phyloP scores from a whole-genome alignment of 1,140 invertebrate genomes.

The Pseudomyrmex pallidus region DNA sequence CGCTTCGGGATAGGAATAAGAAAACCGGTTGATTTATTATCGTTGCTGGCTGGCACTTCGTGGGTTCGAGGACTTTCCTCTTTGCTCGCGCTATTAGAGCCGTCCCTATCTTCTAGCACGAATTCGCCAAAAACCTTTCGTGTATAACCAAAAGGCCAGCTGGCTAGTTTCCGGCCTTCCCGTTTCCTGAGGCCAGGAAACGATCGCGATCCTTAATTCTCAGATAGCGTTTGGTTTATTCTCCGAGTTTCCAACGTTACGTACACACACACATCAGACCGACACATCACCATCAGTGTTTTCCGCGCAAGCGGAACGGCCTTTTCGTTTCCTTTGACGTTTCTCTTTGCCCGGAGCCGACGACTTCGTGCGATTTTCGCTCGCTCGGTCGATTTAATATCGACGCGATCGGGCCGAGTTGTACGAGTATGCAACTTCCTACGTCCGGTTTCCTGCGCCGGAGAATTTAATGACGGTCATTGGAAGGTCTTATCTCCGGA shows the following conservation, averaged over 20 bases:
- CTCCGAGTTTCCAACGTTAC: constrained; percentile 20
- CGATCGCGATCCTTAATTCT: constrained; percentile 41
- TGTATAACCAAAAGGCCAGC: constrained; percentile 11
- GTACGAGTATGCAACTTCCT: constrained; percentile 28
- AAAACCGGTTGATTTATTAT: constrained; percentile 58
- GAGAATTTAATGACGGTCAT: constrained; percentile 59
- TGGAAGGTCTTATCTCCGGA: constrained; percentile 62
- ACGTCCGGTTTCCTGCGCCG: constrained; percentile 58
- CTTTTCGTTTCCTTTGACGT: constrained; percentile 37
- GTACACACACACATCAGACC: background rate
- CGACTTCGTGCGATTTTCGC: constrained; percentile 10
- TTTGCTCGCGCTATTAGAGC: constrained; percentile 20
- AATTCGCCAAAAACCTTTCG: constrained; percentile 36
- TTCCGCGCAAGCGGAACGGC: background rate
- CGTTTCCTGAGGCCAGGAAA: constrained; percentile 9
- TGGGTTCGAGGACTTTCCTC: constrained; percentile 27
- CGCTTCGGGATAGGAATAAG: constrained; percentile 52
- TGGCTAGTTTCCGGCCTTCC: background rate
- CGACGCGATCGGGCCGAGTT: constrained; percentile 43
- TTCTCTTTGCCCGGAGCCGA: background rate
- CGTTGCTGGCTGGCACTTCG: background rate
- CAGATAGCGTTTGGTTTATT: constrained; percentile 11
- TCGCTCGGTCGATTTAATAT: constrained; percentile 41
- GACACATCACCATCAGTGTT: background rate
- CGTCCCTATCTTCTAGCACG: constrained; percentile 38